phyloP scores from a whole-genome alignment of 2,888 invertebrate species.

The Dorcus parallelipipedus region DNA sequence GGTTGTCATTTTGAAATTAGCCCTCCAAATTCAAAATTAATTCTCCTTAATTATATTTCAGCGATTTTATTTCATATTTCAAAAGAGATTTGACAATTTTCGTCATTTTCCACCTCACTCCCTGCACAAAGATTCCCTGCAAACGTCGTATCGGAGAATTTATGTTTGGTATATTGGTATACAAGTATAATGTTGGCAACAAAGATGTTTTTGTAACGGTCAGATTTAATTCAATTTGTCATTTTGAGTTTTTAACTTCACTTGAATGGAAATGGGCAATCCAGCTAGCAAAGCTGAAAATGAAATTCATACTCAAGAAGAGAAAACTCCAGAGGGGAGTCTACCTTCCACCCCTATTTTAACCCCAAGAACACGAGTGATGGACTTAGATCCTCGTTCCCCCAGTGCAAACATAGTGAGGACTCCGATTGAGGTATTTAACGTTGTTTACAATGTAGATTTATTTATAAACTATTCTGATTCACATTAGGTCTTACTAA shows the following conservation, averaged over 20 bases:
- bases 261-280: conserved; percentile 22
- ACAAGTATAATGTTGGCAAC: conserved; percentile 1
- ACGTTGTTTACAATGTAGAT: too few relatives aligned
- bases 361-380: conserved; percentile 26
- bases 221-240: conserved; percentile 12
- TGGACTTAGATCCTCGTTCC: conserved; percentile 55
- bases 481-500: background rate
- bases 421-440: conserved; percentile 52
- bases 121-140: too few relatives aligned
- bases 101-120: too few relatives aligned
- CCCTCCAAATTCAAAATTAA: too few relatives aligned
- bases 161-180: background rate
- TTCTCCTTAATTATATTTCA: too few relatives aligned
- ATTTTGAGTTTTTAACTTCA: background rate
- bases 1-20: too few relatives aligned
- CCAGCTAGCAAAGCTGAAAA: conserved; percentile 24
- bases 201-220: conserved; percentile 11
- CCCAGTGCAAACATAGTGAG: conserved; percentile 58
- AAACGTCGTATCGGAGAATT: too few relatives aligned
- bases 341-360: conserved; percentile 28
- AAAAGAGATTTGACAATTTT: too few relatives aligned
- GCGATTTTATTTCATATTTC: too few relatives aligned
- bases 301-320: conserved; percentile 11
- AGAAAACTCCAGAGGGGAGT: conserved; percentile 16
- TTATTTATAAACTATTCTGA: too few relatives aligned